Base-by-base conservation (phyloP, 2,888 invertebrate genomes). In the Lampropteryx suffumata region DNA sequence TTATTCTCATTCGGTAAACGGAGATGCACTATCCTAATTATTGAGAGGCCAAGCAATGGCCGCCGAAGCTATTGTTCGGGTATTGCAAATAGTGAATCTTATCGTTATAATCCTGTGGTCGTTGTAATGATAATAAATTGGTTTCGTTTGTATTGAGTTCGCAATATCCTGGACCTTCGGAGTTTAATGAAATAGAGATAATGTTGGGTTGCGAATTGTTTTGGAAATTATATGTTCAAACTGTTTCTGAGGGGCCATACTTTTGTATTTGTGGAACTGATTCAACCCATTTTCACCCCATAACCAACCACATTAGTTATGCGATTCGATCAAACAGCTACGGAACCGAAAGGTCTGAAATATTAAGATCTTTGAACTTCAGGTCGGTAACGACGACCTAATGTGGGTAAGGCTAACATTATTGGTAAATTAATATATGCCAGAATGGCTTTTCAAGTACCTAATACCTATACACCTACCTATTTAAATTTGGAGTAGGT, bases 11-110 rank as follows among this genome's bases (percentile, higher is more conserved):
- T 92, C 81, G 74, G 79, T 76, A 77, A 77, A 77, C 79, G 73
- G 78, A 84, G 92, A 91, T 95, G 95, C 92, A 93, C 94, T 94
- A 91, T 75, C 92, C 92, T 84, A 85, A 84, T 88, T 86, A 88
- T 88, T 84, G 84, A 81, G 79, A 80, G 79, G 72, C 75, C 69
- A 72, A 75, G 72, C 78, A 75, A 72, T 55, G 52, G 50, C 43
- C 54, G 54, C 68, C 64, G 72, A 62, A 65, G 64, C 78, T 72
- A 81, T 80, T 81, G 83, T 80, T 75, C 50, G 41, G 33, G 37
- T 54, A 52, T 54, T 28, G 54, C 57, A 52, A 56, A 61, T 59
- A 55, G 42, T 48, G 44, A 32, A 28, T 58, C 57, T 58, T 59
- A 59, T 57, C 59, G 55, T 14, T 44, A 50, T 50, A 37, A 57